Evolutionary conservation across 2,797 vertebrate genomes (phyloP), one percentile per base, ranked within the genome.

Genomic region (Etheostoma nigrum): DNA sequence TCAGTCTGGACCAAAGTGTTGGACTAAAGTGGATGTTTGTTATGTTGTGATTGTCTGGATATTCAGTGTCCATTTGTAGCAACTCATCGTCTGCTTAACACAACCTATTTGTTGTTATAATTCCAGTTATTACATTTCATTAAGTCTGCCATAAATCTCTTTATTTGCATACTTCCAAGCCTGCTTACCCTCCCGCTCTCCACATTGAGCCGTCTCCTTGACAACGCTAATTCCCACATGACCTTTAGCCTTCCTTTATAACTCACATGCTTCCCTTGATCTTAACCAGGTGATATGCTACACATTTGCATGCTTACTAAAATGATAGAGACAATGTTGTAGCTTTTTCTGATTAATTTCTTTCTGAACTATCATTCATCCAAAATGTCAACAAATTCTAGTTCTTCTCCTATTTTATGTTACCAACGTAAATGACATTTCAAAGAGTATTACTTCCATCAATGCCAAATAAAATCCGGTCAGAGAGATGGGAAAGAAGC

Each of bases 201-300:
- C 83, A 64, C 77, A 81, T 88, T 83, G 69, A 86, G 73, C 86
- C 52, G 67, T 92, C 78, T 76, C 86, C 92, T 74, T 90, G 89
- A 85, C 91, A 85, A 87, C 93, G 77, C 87, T 91, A 93, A 92
- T 88, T 88, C 85, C 89, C 84, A 76, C 81, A 81, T 85, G 88
- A 93, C 90, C 89, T 85, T 83, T 86, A 86, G 76, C 84, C 81
- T 76, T 89, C 86, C 88, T 87, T 84, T 83, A 85, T 86, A 83
- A 83, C 87, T 83, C 85, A 90, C 88, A 91, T 88, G 88, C 83
- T 72, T 83, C 74, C 78, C 89, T 92, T 89, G 72, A 91, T 81
- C 83, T 89, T 88, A 85, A 87, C 78, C 70, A 85, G 78, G 86
- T 84, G 70, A 88, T 73, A 19, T 49, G 54, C 67, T 59, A 76